These are phyloP conservation scores for Vesta saturnalis DNA, from an alignment of 2,888 invertebrate species.

Conservation along the genomic window DNA sequence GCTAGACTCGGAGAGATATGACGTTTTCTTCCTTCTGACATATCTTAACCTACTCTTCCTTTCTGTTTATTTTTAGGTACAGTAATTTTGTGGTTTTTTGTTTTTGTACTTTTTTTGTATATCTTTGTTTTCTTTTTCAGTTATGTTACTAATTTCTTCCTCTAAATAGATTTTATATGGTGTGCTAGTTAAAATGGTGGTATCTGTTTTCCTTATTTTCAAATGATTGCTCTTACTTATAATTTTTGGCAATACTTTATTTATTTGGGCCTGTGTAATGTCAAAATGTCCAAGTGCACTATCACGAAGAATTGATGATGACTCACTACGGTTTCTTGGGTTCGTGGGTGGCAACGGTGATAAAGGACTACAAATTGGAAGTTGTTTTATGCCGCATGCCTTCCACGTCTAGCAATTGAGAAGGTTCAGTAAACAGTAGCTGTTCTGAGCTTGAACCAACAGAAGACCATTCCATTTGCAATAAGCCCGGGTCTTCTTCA, in stretches of 20 bases:
- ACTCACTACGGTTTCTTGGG: background rate
- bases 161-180: background rate
- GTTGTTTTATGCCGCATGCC: background rate
- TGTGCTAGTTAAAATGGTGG: background rate
- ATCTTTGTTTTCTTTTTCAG: background rate
- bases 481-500: background rate
- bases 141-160: background rate
- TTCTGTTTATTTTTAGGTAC: background rate
- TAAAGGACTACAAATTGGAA: background rate
- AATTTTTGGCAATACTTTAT: background rate
- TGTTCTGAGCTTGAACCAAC: background rate
- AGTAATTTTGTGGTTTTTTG: no score
- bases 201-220: background rate
- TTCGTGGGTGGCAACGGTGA: slow-evolving; percentile 5
- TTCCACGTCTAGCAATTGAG: background rate
- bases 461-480: background rate
- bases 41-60: background rate
- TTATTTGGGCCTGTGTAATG: background rate
- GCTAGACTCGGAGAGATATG: background rate
- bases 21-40: slow-evolving; percentile 1
- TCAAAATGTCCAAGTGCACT: background rate
- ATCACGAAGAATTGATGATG: background rate
- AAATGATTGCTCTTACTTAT: background rate
- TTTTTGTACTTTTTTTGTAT: background rate
- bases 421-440: background rate